These are phyloP conservation scores for Pharmacophagus antenor DNA, from an alignment of 2,888 invertebrate genomes.

Conservation along the genomic window DNA sequence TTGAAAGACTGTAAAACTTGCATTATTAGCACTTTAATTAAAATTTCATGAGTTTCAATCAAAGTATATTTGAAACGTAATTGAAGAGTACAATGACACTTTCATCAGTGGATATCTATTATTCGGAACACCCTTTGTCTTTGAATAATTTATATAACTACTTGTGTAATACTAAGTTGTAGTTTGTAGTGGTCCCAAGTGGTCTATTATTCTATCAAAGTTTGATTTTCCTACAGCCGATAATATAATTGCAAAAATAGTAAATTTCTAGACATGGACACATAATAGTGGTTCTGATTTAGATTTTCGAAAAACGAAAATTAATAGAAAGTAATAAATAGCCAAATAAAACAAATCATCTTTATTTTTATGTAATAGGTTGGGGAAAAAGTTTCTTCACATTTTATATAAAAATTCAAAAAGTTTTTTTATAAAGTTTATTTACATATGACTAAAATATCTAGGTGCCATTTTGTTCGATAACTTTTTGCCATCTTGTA, in stretches of 20 bases:
- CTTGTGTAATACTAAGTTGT: neutral
- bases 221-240: neutral
- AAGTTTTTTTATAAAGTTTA: too few species aligned
- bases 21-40: conserved; percentile 22
- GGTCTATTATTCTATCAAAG: neutral
- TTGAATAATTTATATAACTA: conserved; percentile 12
- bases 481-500: too few species aligned
- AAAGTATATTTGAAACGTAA: conserved; percentile 22
- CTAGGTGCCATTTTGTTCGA: too few species aligned
- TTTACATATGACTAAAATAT: too few species aligned
- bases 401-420: too few species aligned
- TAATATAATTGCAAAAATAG: neutral
- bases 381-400: too few species aligned
- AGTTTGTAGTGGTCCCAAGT: neutral
- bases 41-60: conserved; percentile 21
- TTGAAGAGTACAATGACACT: conserved; percentile 23
- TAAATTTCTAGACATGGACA: neutral
- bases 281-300: neutral
- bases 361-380: neutral
- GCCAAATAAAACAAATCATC: neutral
- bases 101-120: conserved; percentile 20
- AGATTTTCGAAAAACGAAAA: neutral
- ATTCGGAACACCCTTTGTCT: conserved; percentile 5
- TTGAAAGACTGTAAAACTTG: conserved; percentile 9
- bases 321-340: neutral